A percentile compares a stretch with the other conserved stretches of the same genome.
Evolutionary conservation across 2,888 invertebrate genomes (phyloP).

Genomic region (Leptarthrus brevirostris): DNA sequence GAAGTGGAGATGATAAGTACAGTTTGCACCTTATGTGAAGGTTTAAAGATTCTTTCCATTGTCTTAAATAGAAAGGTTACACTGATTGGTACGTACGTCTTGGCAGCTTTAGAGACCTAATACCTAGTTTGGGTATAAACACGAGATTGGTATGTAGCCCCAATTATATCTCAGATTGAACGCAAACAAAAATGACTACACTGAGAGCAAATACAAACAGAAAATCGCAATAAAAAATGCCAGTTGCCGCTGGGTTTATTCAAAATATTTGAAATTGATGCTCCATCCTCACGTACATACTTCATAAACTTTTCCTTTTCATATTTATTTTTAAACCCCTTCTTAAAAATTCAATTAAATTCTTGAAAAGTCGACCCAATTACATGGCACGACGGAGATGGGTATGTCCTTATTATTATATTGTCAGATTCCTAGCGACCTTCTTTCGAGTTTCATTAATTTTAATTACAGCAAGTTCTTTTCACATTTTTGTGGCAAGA

Average conservation of each 20-base stretch:
- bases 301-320: slow-evolving; percentile 39
- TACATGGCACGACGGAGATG: slow-evolving; percentile 6
- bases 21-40: too few species aligned
- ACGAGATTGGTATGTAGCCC: too few species aligned
- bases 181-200: too few species aligned
- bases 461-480: slow-evolving; percentile 41
- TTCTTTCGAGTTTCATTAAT: slow-evolving; percentile 44
- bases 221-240: background rate
- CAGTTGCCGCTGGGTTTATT: background rate
- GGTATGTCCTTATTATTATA: slow-evolving; percentile 26
- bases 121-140: too few species aligned
- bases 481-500: slow-evolving; percentile 39
- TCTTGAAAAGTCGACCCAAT: slow-evolving; percentile 45
- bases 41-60: too few species aligned
- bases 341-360: slow-evolving; percentile 45
- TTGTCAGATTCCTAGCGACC: slow-evolving; percentile 41
- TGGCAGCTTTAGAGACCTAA: too few species aligned
- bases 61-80: too few species aligned
- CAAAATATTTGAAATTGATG: background rate
- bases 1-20: too few species aligned
- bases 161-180: too few species aligned
- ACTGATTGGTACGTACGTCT: too few species aligned
- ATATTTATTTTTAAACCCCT: slow-evolving; percentile 34
- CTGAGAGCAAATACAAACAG: too few species aligned
- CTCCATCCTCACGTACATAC: background rate